phyloP scores from a whole-genome alignment of 2,888 invertebrate genomes.

The Microplitis deprimator region DNA sequence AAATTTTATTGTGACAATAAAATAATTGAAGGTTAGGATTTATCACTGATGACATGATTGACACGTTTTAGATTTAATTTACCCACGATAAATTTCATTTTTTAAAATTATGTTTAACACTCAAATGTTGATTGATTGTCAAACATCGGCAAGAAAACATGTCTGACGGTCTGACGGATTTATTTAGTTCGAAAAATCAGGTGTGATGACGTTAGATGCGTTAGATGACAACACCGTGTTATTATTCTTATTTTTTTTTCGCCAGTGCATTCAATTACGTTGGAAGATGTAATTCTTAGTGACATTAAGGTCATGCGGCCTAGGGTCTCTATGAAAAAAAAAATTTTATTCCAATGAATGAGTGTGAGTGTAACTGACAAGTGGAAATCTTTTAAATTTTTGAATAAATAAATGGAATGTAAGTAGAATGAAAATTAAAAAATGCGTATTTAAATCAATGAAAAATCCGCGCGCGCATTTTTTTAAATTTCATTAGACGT shows the following conservation, averaged over 20 bases:
- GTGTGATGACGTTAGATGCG: constrained; percentile 1
- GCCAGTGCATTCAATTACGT: neutral
- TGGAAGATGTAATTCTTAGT: neutral
- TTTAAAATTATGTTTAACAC: neutral
- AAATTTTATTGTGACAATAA: neutral
- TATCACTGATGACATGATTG: neutral
- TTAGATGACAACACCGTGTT: neutral
- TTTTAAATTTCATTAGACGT: too few species aligned
- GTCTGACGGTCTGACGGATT: neutral
- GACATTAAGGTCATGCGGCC: neutral
- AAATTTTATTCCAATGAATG: neutral
- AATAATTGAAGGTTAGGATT: neutral
- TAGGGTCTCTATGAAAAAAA: neutral
- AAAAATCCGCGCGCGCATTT: too few species aligned
- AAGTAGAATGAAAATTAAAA: too few species aligned
- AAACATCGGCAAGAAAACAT: neutral
- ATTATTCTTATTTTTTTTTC: neutral
- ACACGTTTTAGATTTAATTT: neutral
- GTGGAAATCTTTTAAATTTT: too few species aligned
- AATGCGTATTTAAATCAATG: too few species aligned
- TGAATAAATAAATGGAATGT: too few species aligned
- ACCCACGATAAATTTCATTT: neutral
- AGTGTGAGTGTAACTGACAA: too few species aligned
- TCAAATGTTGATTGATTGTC: neutral
- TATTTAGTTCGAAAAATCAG: neutral